These are phyloP conservation scores for Crenichthys baileyi DNA, from an alignment of 2,797 vertebrate species.

Conservation along the genomic window DNA sequence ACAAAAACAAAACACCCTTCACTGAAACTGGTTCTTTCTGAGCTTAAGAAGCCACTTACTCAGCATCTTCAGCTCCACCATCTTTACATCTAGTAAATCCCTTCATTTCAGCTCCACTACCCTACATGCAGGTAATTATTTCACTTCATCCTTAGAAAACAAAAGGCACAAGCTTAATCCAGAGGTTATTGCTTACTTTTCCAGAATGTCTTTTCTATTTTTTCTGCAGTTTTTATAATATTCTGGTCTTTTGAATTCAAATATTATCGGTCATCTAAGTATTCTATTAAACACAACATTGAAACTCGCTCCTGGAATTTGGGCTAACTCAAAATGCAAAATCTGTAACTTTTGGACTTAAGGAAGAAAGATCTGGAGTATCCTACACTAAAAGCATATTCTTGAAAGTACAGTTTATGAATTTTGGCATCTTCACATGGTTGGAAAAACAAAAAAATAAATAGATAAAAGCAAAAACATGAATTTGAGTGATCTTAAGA, in stretches of 20 bases:
- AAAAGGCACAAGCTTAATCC: background rate
- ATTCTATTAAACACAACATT: background rate
- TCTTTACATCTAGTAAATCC: background rate
- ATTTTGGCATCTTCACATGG: too few relatives aligned
- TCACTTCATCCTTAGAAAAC: background rate
- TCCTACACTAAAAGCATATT: background rate
- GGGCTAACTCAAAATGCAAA: background rate
- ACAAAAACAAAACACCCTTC: background rate
- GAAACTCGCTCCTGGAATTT: background rate
- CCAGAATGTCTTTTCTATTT: too few relatives aligned
- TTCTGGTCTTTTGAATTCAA: background rate
- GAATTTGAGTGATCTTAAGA: background rate
- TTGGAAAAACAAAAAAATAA: too few relatives aligned
- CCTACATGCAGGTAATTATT: background rate
- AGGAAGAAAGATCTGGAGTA: background rate
- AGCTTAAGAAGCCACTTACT: background rate
- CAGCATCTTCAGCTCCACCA: background rate
- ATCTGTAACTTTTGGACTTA: background rate
- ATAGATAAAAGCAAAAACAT: background rate
- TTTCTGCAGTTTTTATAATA: background rate
- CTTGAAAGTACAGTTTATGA: too few relatives aligned
- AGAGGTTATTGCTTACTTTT: background rate
- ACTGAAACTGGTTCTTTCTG: background rate
- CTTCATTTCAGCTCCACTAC: background rate
- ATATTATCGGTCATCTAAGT: background rate